These are phyloP conservation scores for Ploceus nigricollis DNA, from an alignment of 2,113 vertebrate species.

Conservation along the genomic window DNA sequence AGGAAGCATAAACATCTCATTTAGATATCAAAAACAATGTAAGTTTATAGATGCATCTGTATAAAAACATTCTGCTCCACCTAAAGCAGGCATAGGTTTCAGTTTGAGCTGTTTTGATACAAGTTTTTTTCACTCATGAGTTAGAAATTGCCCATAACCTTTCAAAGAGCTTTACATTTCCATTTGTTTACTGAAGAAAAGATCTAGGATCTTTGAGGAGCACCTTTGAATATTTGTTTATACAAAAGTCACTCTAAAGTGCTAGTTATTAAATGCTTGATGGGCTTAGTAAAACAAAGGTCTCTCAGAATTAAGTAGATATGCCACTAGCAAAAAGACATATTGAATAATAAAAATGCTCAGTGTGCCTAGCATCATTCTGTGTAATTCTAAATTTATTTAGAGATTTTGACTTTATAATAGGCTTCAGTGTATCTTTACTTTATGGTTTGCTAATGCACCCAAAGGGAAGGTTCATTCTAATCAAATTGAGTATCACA, in stretches of 20 bases:
- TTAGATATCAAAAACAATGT: not conserved
- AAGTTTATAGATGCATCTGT: not conserved
- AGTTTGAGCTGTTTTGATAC: not conserved
- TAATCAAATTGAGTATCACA: conserved; percentile 63
- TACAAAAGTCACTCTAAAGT: conserved; percentile 41
- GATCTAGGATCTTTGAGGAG: conserved; percentile 23
- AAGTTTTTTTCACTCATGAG: not conserved
- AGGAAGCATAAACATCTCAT: not conserved
- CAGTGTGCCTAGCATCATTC: conserved; percentile 10
- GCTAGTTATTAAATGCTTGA: conserved; percentile 62
- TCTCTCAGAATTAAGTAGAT: conserved; percentile 60
- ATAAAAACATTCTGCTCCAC: not conserved
- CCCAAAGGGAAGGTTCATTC: conserved; percentile 55
- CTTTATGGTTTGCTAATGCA: conserved; percentile 29
- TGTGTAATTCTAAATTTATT: conserved; percentile 66
- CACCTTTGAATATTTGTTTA: conserved; percentile 55
- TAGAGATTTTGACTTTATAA: conserved; percentile 65
- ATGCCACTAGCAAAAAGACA: conserved; percentile 62
- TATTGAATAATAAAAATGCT: conserved; percentile 69
- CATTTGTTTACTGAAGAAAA: conserved; percentile 20
- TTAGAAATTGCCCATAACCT: not conserved
- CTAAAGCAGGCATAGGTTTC: not conserved
- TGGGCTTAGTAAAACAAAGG: conserved; percentile 48
- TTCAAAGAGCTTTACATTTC: not conserved
- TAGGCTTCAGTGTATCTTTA: conserved; percentile 41